A percentile compares a stretch with the other conserved stretches of the same genome.
phyloP scores from a whole-genome alignment of 1,140 invertebrate genomes.

The Leptopilina boulardi region DNA sequence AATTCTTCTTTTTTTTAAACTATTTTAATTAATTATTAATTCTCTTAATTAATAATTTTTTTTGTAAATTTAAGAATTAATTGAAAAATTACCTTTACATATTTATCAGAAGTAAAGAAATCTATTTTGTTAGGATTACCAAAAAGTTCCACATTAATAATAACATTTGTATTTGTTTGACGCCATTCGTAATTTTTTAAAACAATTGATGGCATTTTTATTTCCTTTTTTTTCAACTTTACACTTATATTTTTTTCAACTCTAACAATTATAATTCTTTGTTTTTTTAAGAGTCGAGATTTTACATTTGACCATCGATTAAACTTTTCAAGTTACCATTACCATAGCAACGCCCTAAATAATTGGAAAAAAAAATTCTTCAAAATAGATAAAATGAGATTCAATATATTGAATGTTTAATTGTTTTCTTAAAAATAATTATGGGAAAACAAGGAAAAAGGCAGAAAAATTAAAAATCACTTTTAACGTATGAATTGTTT shows the following conservation, averaged over 20 bases:
- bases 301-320: background rate
- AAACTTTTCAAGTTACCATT: background rate
- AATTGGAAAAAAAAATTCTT: background rate
- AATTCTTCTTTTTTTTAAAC: conserved; percentile 23
- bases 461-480: background rate
- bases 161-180: conserved; percentile 78
- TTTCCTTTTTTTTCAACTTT: conserved; percentile 38
- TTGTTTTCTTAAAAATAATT: conserved; percentile 42
- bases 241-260: conserved; percentile 38
- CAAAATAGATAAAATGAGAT: background rate
- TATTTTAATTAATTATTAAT: conserved; percentile 29
- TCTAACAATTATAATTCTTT: conserved; percentile 40
- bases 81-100: conserved; percentile 76
- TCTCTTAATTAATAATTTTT: conserved; percentile 34
- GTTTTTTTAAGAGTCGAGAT: conserved; percentile 39
- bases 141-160: conserved; percentile 78
- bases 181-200: conserved; percentile 84
- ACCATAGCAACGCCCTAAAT: background rate
- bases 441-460: conserved; percentile 52
- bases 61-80: no score
- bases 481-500: conserved; percentile 65
- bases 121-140: conserved; percentile 78
- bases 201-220: conserved; percentile 81
- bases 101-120: conserved; percentile 80
- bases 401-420: background rate